Conservation (phyloP, 2,888 invertebrate genomes). For the Kryphioiulus occultus region DNA sequence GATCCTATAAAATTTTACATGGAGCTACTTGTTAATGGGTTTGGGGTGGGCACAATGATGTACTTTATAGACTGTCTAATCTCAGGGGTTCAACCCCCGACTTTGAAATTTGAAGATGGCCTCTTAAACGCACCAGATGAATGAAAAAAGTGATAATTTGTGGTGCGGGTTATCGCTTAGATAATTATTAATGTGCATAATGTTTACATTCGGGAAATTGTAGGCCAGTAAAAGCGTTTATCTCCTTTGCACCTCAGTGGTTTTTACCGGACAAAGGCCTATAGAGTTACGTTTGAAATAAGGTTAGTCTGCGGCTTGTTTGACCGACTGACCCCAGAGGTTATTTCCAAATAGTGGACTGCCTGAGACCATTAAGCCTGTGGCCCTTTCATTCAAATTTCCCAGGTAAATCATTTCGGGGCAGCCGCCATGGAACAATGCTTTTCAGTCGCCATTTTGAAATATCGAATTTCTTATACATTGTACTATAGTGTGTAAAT, state of each 20-base stretch:
- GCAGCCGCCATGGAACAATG: neutral
- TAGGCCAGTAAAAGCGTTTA: constrained; percentile 20
- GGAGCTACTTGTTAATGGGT: neutral
- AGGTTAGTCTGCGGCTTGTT: constrained; percentile 31
- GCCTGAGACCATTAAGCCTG: neutral
- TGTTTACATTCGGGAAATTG: constrained; percentile 12
- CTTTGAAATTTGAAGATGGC: constrained; percentile 20
- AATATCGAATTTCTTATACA: neutral
- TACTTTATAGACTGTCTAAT: neutral
- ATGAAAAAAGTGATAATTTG: constrained; percentile 29
- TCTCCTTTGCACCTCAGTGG: neutral
- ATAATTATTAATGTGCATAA: constrained; percentile 26
- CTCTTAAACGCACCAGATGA: neutral
- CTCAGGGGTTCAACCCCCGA: constrained; percentile 12
- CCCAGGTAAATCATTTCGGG: neutral
- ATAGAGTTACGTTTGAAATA: constrained; percentile 3
- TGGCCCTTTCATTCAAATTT: constrained; percentile 4
- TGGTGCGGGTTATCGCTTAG: neutral
- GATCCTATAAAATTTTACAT: constrained; percentile 21
- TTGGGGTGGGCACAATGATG: constrained; percentile 26
- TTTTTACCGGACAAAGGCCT: neutral
- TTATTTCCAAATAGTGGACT: constrained; percentile 30
- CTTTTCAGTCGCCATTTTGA: neutral
- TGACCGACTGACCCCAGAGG: neutral
- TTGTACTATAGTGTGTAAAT: too few species aligned